These are phyloP conservation scores for Augochlorella aurata DNA, from an alignment of 2,888 invertebrate genomes.

Conservation along the genomic window DNA sequence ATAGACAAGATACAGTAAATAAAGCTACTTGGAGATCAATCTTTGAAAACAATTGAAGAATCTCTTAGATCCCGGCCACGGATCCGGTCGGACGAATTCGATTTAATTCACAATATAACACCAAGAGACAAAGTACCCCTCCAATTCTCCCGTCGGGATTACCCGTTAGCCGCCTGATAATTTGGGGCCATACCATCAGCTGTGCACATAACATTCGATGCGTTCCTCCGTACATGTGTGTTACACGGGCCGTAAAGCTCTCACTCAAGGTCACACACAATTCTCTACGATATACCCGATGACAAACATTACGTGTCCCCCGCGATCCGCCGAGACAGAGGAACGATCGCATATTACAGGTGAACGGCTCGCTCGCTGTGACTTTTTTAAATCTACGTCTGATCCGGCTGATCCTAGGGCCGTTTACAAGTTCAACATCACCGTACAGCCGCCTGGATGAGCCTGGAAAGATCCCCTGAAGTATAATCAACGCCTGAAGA, in stretches of 20 bases:
- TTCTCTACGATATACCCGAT: slow-evolving; percentile 20
- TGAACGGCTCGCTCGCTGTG: slow-evolving; percentile 7
- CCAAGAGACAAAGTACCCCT: slow-evolving; percentile 43
- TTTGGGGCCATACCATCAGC: slow-evolving; percentile 79
- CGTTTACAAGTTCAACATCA: not conserved
- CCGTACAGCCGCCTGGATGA: not conserved
- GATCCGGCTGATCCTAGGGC: not conserved
- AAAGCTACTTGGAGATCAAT: not conserved
- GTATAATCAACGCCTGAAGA: not conserved
- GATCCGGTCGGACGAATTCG: slow-evolving; percentile 38
- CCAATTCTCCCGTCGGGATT: slow-evolving; percentile 28
- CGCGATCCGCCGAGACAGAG: slow-evolving; percentile 8
- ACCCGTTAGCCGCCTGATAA: slow-evolving; percentile 52
- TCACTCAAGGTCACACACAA: slow-evolving; percentile 32
- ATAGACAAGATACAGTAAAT: not conserved
- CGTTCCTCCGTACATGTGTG: slow-evolving; percentile 38
- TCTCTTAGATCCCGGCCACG: not conserved
- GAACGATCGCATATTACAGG: slow-evolving; percentile 29
- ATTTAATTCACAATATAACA: slow-evolving; percentile 57
- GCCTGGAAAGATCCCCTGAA: not conserved
- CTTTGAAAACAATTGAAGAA: not conserved
- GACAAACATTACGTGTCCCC: not conserved
- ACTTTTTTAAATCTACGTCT: not conserved
- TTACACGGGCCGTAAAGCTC: slow-evolving; percentile 36
- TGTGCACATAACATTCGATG: slow-evolving; percentile 76